Evolutionary conservation across 64 coral and sea anemone species (phyloP), one percentile per base, ranked within the genome.

Genomic region (Cladopsammia gracilis): DNA sequence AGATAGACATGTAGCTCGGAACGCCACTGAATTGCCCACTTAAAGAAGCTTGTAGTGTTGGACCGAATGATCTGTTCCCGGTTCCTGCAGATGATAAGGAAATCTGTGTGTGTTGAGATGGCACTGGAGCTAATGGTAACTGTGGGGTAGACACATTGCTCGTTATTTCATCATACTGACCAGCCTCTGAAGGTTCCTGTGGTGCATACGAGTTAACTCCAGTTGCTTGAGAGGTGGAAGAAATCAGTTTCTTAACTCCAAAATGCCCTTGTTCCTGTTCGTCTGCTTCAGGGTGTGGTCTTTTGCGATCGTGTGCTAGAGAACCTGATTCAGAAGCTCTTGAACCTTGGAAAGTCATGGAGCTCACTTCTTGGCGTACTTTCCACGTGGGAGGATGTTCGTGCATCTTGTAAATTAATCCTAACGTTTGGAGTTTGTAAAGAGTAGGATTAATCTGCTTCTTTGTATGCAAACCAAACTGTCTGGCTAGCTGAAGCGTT

Each of bases 301-400:
- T 61, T 24, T 92, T 80, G 69, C 81, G 78, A 57, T 69, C 78
- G 72, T 11, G 68, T 51, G 7, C 56, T 71, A 18, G 19, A 51
- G 48, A 54, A 56, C 34, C 10, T 20, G 42, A 5, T 6, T 50
- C 62, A 48, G 12, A 23, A 5, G 26, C 58, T 47, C 18, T 42
- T 20, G 58, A 83, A 64, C 79, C 79, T 64, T 62, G 18, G 18
- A 67, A 84, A 7, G 80, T 84, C 80, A 84, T 9, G 11, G 80
- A 84, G 43, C 80, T 88, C 54, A 65, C 68, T 89, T 76, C 88
- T 60, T 93, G 77, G 26, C 96, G 73, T 10, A 94, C 10, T 70
- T 94, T 94, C 96, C 96, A 98, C 0, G 92, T 94, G 10, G 96
- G 96, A 10, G 96, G 96, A 18, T 98, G 92, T 34, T 98, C 96